These are phyloP conservation scores for Pituophis catenifer DNA, from an alignment of 2,113 vertebrate genomes.

Conservation along the genomic window DNA sequence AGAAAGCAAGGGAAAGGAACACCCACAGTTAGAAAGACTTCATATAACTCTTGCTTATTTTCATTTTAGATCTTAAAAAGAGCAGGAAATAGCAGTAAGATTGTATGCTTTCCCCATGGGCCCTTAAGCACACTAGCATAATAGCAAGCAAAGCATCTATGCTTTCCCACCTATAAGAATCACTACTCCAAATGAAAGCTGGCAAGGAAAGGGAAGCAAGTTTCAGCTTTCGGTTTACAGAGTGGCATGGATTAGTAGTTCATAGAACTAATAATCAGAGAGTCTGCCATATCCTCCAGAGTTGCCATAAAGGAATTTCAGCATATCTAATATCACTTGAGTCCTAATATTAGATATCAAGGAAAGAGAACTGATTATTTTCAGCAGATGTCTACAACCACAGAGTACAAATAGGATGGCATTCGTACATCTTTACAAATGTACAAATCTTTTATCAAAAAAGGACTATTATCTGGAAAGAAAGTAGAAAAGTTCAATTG, in stretches of 20 bases:
- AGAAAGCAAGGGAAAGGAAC: not conserved
- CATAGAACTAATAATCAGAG: not conserved
- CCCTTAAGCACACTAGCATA: not conserved
- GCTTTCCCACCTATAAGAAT: not conserved
- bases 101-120: not conserved
- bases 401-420: constrained; percentile 23
- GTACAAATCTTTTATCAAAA: not conserved
- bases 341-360: not conserved
- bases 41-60: not conserved
- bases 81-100: not conserved
- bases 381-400: constrained; percentile 11
- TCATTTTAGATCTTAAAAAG: not conserved
- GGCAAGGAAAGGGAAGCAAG: not conserved
- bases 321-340: not conserved
- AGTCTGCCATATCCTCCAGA: not conserved
- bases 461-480: not conserved
- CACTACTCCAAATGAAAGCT: not conserved
- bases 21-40: not conserved
- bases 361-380: constrained; percentile 30
- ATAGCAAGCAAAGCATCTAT: not conserved
- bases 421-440: constrained; percentile 45
- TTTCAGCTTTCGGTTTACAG: not conserved
- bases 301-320: not conserved
- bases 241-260: not conserved
- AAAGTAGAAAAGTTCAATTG: not conserved